Conservation (phyloP, 2,888 invertebrate genomes). For the Ctenicera cuprea region DNA sequence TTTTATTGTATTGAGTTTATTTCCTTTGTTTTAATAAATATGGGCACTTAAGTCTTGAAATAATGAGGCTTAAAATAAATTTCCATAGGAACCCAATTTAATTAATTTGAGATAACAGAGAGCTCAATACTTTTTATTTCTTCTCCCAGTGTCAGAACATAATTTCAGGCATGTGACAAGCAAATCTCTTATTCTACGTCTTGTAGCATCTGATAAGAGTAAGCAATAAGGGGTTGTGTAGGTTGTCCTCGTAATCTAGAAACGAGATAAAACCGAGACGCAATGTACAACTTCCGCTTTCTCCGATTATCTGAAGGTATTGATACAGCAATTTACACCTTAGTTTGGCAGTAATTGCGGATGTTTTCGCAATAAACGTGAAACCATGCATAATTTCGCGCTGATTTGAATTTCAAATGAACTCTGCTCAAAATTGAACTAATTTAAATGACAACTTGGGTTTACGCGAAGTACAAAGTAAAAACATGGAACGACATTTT, state of each 20-base stretch:
- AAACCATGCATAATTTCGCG: conserved; percentile 46
- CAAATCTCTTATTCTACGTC: conserved; percentile 28
- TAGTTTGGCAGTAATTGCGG: conserved; percentile 61
- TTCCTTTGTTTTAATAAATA: too few species aligned
- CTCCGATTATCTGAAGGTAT: conserved; percentile 45
- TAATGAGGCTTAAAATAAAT: too few species aligned
- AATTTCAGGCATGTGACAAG: conserved; percentile 25
- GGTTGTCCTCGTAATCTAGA: conserved; percentile 58
- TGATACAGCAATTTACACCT: conserved; percentile 61
- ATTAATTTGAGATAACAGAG: neutral
- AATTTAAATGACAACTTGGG: conserved; percentile 6
- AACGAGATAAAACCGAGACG: conserved; percentile 54
- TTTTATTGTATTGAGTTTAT: too few species aligned
- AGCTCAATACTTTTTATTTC: too few species aligned
- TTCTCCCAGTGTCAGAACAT: too few species aligned
- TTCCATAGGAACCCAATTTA: too few species aligned
- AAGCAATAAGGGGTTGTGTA: conserved; percentile 56
- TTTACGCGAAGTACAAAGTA: too few species aligned
- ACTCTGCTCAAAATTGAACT: neutral
- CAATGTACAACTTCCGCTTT: conserved; percentile 53
- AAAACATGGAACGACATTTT: neutral
- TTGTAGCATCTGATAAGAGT: conserved; percentile 63
- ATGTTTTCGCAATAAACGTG: conserved; percentile 54
- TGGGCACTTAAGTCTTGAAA: too few species aligned
- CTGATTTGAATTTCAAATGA: conserved; percentile 59